phyloP scores from a whole-genome alignment of 2,797 vertebrate genomes.

The Siniperca undulata region DNA sequence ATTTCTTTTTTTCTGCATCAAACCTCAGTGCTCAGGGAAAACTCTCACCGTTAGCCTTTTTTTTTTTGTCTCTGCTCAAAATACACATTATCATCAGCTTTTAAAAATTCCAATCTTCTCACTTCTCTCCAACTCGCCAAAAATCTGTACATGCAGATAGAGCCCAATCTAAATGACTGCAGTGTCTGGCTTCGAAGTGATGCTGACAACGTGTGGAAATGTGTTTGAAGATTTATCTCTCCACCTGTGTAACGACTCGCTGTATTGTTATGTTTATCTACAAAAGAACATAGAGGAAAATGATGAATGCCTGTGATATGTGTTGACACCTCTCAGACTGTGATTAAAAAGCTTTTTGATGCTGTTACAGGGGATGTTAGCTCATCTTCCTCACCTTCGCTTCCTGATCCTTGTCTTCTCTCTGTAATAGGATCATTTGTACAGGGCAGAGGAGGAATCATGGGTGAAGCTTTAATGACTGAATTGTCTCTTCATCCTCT shows the following conservation, averaged over 20 bases:
- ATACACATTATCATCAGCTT: conserved; percentile 12
- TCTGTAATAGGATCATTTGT: neutral
- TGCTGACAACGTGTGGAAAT: conserved; percentile 12
- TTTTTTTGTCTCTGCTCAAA: conserved; percentile 14
- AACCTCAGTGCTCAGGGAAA: conserved; percentile 4
- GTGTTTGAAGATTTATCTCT: conserved; percentile 51
- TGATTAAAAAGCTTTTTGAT: conserved; percentile 60
- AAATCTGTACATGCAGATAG: conserved; percentile 38
- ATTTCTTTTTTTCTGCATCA: neutral
- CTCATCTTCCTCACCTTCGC: conserved; percentile 34
- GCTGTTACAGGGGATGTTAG: neutral
- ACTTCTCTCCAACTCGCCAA: conserved; percentile 12
- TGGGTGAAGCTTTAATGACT: conserved; percentile 15
- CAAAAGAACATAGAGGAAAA: conserved; percentile 34
- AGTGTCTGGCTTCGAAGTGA: conserved; percentile 22
- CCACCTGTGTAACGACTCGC: conserved; percentile 58
- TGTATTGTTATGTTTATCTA: conserved; percentile 66
- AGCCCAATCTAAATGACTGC: conserved; percentile 40
- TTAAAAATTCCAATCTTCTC: neutral
- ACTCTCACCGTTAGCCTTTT: neutral
- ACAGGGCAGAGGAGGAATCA: neutral
- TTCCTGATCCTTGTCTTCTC: neutral
- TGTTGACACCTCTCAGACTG: conserved; percentile 35
- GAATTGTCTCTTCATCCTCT: neutral
- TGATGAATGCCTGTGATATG: conserved; percentile 60